A percentile compares a stretch with the other conserved stretches of the same genome.
Conservation (phyloP, 2,797 vertebrate genomes). For the Centropyge bicolor region DNA sequence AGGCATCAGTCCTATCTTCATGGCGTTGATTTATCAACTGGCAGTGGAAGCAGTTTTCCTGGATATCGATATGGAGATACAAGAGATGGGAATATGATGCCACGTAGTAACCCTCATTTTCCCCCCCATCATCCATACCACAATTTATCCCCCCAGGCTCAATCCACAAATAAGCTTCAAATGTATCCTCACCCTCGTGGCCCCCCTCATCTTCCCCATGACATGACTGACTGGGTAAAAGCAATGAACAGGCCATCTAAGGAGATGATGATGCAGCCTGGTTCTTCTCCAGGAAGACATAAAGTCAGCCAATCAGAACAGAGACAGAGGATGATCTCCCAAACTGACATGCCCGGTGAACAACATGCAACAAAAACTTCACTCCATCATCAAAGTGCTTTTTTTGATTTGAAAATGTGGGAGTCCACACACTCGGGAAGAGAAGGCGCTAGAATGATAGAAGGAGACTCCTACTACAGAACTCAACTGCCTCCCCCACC, state of each 20-base stretch:
- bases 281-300: slow-evolving; percentile 78
- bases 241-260: slow-evolving; percentile 81
- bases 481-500: slow-evolving; percentile 65
- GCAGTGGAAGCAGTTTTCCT: slow-evolving; percentile 71
- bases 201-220: slow-evolving; percentile 79
- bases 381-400: slow-evolving; percentile 78
- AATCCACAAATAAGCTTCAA: slow-evolving; percentile 81
- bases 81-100: slow-evolving; percentile 78
- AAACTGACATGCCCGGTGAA: slow-evolving; percentile 72
- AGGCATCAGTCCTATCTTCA: slow-evolving; percentile 83
- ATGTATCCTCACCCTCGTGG: slow-evolving; percentile 81
- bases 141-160: slow-evolving; percentile 74
- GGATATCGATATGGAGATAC: slow-evolving; percentile 81
- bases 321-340: slow-evolving; percentile 78
- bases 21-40: slow-evolving; percentile 78
- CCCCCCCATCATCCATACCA: slow-evolving; percentile 82
- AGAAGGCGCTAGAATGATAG: slow-evolving; percentile 73
- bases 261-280: slow-evolving; percentile 80
- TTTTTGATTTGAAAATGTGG: slow-evolving; percentile 86
- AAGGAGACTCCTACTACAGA: slow-evolving; percentile 79
- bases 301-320: slow-evolving; percentile 78
- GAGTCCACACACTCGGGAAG: slow-evolving; percentile 75
- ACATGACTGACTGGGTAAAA: slow-evolving; percentile 83
- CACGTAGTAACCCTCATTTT: slow-evolving; percentile 76
- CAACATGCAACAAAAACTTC: slow-evolving; percentile 71